Base-by-base conservation (phyloP, 2,888 invertebrate species). In the Drosophila neotestacea region DNA sequence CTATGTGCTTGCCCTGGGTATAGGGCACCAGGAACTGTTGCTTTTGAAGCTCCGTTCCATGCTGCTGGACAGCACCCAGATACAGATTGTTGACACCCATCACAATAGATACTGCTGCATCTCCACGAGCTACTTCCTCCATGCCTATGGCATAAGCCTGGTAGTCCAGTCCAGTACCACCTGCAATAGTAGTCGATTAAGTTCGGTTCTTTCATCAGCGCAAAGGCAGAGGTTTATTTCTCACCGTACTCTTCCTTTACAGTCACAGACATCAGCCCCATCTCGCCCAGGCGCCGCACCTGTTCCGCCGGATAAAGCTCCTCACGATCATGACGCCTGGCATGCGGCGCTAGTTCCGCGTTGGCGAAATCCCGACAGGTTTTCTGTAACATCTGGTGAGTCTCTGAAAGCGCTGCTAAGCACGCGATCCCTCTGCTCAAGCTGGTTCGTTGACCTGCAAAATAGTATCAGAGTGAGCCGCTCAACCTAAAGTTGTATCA, bases 11-110 rank as follows among this genome's bases (percentile, higher is more conserved):
- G 46, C 94, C 98, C 91, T 92, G 93, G 48, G 95, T 94, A 89
- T 95, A 97, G 1, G 97, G 97, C 34, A 92, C 93, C 6, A 98
- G 93, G 92, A 95, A 98, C 64, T 95, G 93, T 77, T 96, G 93
- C 89, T 97, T 97, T 90, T 98, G 98, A 79, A 95, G 94, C 32
- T 95, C 93, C 71, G 92, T 97, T 0, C 96, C 98, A 94, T 95
- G 97, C 58, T 95, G 94, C 58, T 95, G 91, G 41, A 98, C 88
- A 0, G 98, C 97, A 2, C 96, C 97, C 22, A 98, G 93, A 89
- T 97, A 98, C 11, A 98, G 93, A 93, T 98, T 98, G 91, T 98
- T 96, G 0, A 96, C 98, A 68, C 97, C 98, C 97, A 98, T 97
- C 66, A 98, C 96, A 5, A 98, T 96, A 7, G 98, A 98, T 62